Evolutionary conservation across 1,140 invertebrate species (phyloP), one percentile per base, ranked within the genome.

Genomic region (Drosophila nigromelanica): DNA sequence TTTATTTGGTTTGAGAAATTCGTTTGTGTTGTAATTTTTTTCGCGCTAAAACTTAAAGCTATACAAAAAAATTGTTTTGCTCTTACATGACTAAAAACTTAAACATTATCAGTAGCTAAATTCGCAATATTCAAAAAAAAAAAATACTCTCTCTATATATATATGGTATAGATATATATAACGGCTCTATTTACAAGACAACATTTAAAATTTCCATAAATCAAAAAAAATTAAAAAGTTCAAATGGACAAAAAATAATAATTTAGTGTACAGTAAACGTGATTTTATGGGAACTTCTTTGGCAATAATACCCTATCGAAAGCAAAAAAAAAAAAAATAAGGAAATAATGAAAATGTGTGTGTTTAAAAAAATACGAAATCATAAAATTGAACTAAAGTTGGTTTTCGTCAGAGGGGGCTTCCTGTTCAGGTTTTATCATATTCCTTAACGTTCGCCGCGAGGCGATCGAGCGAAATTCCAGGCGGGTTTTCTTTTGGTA

Each of bases 1-100:
- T 76, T 89, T 85, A 74, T 90, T 81, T 74, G 78, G 69, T 86
- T 86, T 89, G 58, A 64, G 62, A 90, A 90, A 86, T 90, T 90
- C 81, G 80, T 82, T 82, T 80, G 81, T 85, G 77, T 85, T 90
- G 70, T 33, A 33, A 33, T 63, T 71, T 77, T 74, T 87, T 80
- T 86, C 81, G 60, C 81, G 73, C 81, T 86, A 90, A 86, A 76
- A 76, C 78, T 90, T 90, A 87, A 75, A 14, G 47, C 82, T 87
- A 87, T 73, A 87, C 81, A 87, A 87, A 87, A 85, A 87, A 87
- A 86, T 79, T 77, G 64, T 75, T 42, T 73, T 73, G 52, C 60
- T 74, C 45, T 52, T 89, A 89, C 18, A 40, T 64, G 77, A 55
- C 80, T 86, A 85, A 68, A 78, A 81, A 86, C 81, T 81, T 86